These are phyloP conservation scores for Hyposoter dolosus DNA, from an alignment of 2,888 invertebrate genomes.

Conservation along the genomic window DNA sequence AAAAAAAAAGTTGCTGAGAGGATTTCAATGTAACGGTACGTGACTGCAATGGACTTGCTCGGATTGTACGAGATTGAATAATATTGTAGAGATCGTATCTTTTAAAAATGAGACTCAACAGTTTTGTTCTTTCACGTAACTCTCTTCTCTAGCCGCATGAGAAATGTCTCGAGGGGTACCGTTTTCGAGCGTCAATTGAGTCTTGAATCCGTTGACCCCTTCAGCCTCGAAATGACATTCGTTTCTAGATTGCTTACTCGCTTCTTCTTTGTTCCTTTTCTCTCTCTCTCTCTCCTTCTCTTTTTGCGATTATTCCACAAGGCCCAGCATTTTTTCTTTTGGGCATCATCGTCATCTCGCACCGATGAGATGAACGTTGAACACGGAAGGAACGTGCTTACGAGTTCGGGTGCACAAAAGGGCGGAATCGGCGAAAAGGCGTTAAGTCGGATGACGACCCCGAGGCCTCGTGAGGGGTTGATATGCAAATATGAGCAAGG, in stretches of 20 bases:
- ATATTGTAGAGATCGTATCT: slow-evolving; percentile 3
- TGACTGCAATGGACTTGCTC: slow-evolving; percentile 29
- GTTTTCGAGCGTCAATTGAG: slow-evolving; percentile 20
- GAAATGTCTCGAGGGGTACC: slow-evolving; percentile 24
- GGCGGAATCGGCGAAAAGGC: slow-evolving; percentile 79
- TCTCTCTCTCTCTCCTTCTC: not conserved
- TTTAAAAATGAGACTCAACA: slow-evolving; percentile 22
- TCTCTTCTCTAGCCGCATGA: not conserved
- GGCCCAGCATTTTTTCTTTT: not conserved
- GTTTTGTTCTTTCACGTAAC: slow-evolving; percentile 18
- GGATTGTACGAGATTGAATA: slow-evolving; percentile 37
- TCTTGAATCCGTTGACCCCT: slow-evolving; percentile 26
- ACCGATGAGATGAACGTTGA: slow-evolving; percentile 21
- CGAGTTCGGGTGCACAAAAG: slow-evolving; percentile 43
- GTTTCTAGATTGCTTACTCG: not conserved
- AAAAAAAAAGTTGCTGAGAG: not conserved
- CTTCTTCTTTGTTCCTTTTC: not conserved
- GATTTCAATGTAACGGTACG: slow-evolving; percentile 29
- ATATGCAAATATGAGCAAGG: slow-evolving; percentile 80
- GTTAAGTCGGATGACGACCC: slow-evolving; percentile 82
- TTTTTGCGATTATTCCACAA: not conserved
- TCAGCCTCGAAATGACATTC: slow-evolving; percentile 9
- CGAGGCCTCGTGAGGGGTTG: slow-evolving; percentile 76
- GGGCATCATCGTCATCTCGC: slow-evolving; percentile 13
- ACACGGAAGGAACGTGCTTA: slow-evolving; percentile 24